Percentiles rank a stretch among this genome's conserved stretches.
Conservation (phyloP, 2,113 vertebrate species). For the Oplegnathus fasciatus region DNA sequence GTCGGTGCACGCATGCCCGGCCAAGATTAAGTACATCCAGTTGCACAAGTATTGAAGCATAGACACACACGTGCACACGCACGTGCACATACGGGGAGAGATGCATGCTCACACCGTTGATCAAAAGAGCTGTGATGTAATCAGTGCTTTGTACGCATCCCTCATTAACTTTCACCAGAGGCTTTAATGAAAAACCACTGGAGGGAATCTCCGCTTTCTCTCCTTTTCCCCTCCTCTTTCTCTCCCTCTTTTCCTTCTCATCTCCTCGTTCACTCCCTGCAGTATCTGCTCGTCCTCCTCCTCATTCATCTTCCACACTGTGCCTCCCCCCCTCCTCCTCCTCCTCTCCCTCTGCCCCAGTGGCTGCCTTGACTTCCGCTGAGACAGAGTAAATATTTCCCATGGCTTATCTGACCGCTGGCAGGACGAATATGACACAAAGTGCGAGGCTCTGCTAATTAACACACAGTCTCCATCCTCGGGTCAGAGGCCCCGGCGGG, state of each 20-base stretch:
- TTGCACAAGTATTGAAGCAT: constrained; percentile 30
- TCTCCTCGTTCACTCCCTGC: constrained; percentile 66
- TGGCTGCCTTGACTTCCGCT: constrained; percentile 73
- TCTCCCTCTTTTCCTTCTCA: constrained; percentile 44
- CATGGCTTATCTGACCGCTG: constrained; percentile 81
- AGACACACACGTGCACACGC: background rate
- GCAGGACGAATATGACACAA: constrained; percentile 61
- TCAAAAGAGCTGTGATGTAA: constrained; percentile 80
- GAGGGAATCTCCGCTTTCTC: constrained; percentile 75
- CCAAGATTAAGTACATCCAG: constrained; percentile 41
- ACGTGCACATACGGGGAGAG: background rate
- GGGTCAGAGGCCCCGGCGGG: constrained; percentile 37
- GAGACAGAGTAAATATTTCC: constrained; percentile 81
- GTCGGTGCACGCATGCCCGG: background rate
- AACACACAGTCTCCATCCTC: constrained; percentile 48
- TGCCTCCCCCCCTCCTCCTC: background rate
- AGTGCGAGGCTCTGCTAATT: constrained; percentile 68
- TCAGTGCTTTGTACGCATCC: constrained; percentile 73
- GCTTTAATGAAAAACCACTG: constrained; percentile 83
- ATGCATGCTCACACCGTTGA: constrained; percentile 61
- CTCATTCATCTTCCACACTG: constrained; percentile 67
- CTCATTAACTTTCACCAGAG: constrained; percentile 80
- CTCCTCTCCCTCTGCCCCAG: constrained; percentile 48
- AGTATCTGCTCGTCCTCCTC: constrained; percentile 65
- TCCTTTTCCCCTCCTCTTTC: constrained; percentile 31